A percentile compares a stretch with the other conserved stretches of the same genome.
Evolutionary conservation across 2,113 vertebrate genomes (phyloP).

Genomic region (Prolemur simus): DNA sequence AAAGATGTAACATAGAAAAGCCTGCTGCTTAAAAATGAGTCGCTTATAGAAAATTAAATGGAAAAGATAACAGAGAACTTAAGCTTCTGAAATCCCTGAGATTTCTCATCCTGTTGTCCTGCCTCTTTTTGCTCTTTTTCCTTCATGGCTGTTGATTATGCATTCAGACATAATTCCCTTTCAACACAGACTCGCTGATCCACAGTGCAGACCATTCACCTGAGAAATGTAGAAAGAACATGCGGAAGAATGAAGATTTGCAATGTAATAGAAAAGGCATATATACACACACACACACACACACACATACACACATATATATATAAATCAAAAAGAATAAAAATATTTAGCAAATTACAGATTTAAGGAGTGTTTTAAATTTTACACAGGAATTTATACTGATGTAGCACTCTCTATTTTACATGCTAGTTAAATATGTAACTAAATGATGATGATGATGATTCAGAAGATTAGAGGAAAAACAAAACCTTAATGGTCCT

Average conservation of each 20-base stretch:
- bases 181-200: background rate
- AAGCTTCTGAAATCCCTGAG: background rate
- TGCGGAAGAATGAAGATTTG: background rate
- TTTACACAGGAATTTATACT: background rate
- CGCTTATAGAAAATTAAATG: conserved; percentile 2
- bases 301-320: background rate
- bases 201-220: background rate
- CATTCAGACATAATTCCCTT: background rate
- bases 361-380: background rate
- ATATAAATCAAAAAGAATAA: background rate
- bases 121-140: background rate
- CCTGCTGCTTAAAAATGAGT: background rate
- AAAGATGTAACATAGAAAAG: background rate
- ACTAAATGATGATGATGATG: background rate
- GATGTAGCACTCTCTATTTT: background rate
- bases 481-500: background rate
- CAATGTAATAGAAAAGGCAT: background rate
- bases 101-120: background rate
- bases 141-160: background rate
- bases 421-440: background rate
- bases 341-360: background rate
- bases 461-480: background rate
- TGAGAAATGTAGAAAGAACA: background rate
- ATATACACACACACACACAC: too few relatives aligned
- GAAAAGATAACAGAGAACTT: background rate